Evolutionary conservation across 2,888 invertebrate species (phyloP).

Genomic region (Keiferia lycopersicella): DNA sequence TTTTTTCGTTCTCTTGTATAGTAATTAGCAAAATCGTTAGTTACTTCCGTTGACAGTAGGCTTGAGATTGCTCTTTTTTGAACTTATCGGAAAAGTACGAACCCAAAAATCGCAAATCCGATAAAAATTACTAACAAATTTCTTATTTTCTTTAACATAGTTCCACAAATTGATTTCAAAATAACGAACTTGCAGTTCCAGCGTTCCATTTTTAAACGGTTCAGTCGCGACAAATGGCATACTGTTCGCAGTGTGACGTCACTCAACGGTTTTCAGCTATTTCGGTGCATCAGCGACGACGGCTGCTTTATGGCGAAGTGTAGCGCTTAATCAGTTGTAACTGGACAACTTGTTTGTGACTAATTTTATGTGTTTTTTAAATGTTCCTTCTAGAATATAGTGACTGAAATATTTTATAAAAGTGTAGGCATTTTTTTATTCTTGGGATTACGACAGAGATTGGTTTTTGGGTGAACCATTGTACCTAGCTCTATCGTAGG

Average conservation of each 20-base stretch:
- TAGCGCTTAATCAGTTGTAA: constrained; percentile 11
- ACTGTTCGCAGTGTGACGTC: constrained; percentile 23
- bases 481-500: too few relatives aligned
- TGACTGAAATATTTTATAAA: too few relatives aligned
- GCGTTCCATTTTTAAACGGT: constrained; percentile 16
- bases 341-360: constrained; percentile 4
- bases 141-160: neutral
- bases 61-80: neutral
- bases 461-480: too few relatives aligned
- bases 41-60: neutral
- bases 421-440: too few relatives aligned
- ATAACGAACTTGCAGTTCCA: neutral
- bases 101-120: too few relatives aligned
- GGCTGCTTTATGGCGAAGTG: neutral
- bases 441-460: too few relatives aligned
- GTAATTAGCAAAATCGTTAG: constrained; percentile 1
- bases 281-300: constrained; percentile 7
- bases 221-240: constrained; percentile 13
- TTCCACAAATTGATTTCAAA: neutral
- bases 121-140: too few relatives aligned
- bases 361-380: neutral
- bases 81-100: neutral
- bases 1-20: neutral
- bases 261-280: constrained; percentile 23
- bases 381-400: too few relatives aligned